A percentile compares a stretch with the other conserved stretches of the same genome.
These are phyloP conservation scores for Nansenia antarctica DNA, from an alignment of 2,113 vertebrate genomes.

Conservation along the genomic window DNA sequence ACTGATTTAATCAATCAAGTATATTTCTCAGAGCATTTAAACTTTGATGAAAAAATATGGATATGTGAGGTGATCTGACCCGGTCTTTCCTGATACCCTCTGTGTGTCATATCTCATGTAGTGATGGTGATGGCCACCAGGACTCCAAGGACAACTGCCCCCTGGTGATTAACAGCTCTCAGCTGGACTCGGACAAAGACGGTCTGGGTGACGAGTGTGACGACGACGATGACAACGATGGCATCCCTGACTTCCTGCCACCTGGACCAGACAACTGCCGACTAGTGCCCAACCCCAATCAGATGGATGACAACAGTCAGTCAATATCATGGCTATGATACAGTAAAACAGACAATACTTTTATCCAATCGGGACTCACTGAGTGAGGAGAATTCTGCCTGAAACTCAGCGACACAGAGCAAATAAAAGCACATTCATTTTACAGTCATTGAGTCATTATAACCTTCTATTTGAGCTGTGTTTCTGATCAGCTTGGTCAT, in stretches of 20 bases:
- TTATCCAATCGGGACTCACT: too few relatives aligned
- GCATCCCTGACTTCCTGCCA: conserved; percentile 86
- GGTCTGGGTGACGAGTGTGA: conserved; percentile 95
- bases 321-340: background rate
- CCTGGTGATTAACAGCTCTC: conserved; percentile 91
- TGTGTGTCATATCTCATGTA: conserved; percentile 49
- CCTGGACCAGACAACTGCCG: conserved; percentile 97
- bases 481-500: background rate
- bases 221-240: conserved; percentile 94
- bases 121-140: conserved; percentile 96
- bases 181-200: conserved; percentile 94
- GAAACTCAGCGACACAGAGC: too few relatives aligned
- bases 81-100: background rate
- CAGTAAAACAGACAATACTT: too few relatives aligned
- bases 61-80: background rate
- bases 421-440: too few relatives aligned
- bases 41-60: background rate
- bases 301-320: conserved; percentile 93
- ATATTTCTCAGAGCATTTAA: background rate
- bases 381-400: too few relatives aligned
- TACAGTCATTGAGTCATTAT: background rate
- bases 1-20: background rate
- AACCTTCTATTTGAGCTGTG: background rate
- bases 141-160: conserved; percentile 98
- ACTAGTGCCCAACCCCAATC: conserved; percentile 92